Percentiles rank a stretch among this genome's conserved stretches.
phyloP scores from a whole-genome alignment of 2,888 invertebrate species.

The Podotricha telesiphe region DNA sequence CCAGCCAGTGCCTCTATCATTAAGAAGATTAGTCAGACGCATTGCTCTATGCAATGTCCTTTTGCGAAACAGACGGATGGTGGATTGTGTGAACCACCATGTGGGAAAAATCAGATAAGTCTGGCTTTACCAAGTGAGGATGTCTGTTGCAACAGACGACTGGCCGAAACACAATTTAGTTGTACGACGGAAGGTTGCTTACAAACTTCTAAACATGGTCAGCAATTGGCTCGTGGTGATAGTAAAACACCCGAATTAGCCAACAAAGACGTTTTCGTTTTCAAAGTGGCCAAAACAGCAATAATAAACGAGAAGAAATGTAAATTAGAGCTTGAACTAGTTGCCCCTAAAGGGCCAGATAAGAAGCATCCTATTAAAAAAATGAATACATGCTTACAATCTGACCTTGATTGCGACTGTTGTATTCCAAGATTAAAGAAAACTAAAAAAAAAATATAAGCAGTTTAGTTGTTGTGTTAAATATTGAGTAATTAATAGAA shows the following conservation, averaged over 20 bases:
- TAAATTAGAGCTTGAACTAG: constrained; percentile 86
- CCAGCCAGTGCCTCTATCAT: constrained; percentile 70
- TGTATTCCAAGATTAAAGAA: constrained; percentile 57
- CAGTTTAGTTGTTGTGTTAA: background rate
- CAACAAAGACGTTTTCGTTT: constrained; percentile 84
- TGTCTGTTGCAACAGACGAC: constrained; percentile 65
- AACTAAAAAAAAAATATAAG: constrained; percentile 47
- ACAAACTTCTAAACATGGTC: constrained; percentile 65
- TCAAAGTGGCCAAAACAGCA: constrained; percentile 87
- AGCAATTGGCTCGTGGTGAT: constrained; percentile 64
- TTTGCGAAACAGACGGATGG: constrained; percentile 56
- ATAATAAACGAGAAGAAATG: constrained; percentile 85
- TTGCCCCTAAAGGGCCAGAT: constrained; percentile 85
- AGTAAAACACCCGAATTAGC: constrained; percentile 67
- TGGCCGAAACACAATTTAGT: constrained; percentile 70
- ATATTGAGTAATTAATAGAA: background rate
- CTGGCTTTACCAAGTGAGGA: constrained; percentile 67
- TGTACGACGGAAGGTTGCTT: constrained; percentile 76
- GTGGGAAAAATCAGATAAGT: constrained; percentile 75
- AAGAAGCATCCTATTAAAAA: constrained; percentile 78
- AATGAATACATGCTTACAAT: constrained; percentile 63
- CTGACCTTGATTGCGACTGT: constrained; percentile 70
- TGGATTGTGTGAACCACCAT: constrained; percentile 66
- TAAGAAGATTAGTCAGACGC: constrained; percentile 78
- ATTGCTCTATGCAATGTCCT: constrained; percentile 70